phyloP scores from a whole-genome alignment of 2,113 vertebrate species.

The Piprites chloris region DNA sequence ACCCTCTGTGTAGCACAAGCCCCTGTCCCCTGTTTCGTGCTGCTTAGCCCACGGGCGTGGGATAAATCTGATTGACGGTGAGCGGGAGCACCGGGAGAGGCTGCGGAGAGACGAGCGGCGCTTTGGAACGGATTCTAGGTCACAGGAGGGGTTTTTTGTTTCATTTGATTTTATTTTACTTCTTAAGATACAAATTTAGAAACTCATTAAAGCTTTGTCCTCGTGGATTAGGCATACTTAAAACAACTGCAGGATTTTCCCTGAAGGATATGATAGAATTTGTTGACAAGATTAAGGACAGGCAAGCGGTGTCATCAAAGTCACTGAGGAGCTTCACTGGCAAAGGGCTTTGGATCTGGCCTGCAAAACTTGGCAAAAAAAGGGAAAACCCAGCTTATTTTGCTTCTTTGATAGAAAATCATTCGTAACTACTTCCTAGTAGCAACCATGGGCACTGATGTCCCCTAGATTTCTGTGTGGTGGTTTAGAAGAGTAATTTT shows the following conservation, averaged over 20 bases:
- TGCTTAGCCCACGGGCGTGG: rapidly evolving
- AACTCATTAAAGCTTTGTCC: constrained; percentile 63
- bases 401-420: not conserved
- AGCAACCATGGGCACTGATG: constrained; percentile 2
- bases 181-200: constrained; percentile 40
- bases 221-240: constrained; percentile 46
- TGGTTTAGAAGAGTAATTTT: not conserved
- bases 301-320: not conserved
- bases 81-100: not conserved
- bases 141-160: not conserved
- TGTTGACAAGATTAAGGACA: constrained; percentile 34
- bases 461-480: not conserved
- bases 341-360: not conserved
- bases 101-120: not conserved
- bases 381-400: not conserved
- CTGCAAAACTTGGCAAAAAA: not conserved
- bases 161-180: constrained; percentile 15
- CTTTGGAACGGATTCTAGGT: constrained; percentile 11
- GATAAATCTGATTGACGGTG: not conserved
- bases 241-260: constrained; percentile 14
- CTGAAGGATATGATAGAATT: not conserved
- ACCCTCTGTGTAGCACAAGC: not conserved
- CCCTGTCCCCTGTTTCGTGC: not conserved
- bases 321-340: not conserved
- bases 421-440: not conserved